Base-by-base conservation (phyloP, 2,888 invertebrate genomes). In the Cacoxenus indagator region DNA sequence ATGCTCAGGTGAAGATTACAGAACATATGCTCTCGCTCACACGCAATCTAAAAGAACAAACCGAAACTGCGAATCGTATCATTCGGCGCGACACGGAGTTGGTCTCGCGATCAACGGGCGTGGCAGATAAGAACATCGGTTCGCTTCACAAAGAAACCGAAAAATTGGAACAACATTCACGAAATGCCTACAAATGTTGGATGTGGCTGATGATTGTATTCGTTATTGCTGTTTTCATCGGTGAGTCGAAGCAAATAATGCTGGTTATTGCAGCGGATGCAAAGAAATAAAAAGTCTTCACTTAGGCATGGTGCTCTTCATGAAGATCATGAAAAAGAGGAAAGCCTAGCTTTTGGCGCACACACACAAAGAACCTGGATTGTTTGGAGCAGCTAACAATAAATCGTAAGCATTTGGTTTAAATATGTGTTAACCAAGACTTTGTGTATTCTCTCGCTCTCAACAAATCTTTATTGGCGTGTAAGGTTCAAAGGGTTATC, bases 1-100 rank as follows among this genome's bases (percentile, higher is more conserved):
- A 94, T 75, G 92, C 95, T 88, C 98, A 98, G 84, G 96, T 96
- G 82, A 95, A 95, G 86, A 93, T 98, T 26, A 96, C 98, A 0
- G 95, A 97, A 78, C 96, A 98, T 82, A 96, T 99, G 95, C 90
- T 98, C n/a, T 89, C 92, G 68, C 90, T 98, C 77, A 95, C 97
- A 0, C 92, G 92, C 79, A 96, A 91, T 82, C 90, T 99, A 67
- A 97, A 96, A 86, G 96, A 97, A 83, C 97, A 98, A 87, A 95
- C 96, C 0, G 90, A 93, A 81, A 92, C 95, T 45, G 97, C 98
- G 1, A 95, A 95, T 84, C 92, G 92, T 74, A 96, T 98, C 74
- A 96, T 99, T 31, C 93, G 92, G 85, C 94, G 93, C 75, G 98
- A 99, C 86, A 95, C 94, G 3, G 94, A 95, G 90, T 94, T 92